Evolutionary conservation across 2,113 vertebrate genomes (phyloP).

Genomic region (Natator depressus): DNA sequence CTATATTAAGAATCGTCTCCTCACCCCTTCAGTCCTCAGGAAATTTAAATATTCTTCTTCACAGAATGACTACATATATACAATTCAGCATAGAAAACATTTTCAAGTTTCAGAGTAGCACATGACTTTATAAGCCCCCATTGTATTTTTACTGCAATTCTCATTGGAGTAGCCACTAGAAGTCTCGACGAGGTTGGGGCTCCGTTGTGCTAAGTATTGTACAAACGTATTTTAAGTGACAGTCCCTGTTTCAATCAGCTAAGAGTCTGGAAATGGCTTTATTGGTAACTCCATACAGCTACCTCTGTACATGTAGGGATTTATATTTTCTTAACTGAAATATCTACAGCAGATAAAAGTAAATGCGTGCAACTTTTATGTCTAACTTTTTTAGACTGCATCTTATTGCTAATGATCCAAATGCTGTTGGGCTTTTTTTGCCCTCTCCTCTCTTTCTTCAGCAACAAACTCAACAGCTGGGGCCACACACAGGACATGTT

Average conservation of each 20-base stretch:
- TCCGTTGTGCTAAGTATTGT: too few relatives aligned
- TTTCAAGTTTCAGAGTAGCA: neutral
- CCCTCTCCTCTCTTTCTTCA: neutral
- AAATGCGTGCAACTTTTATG: neutral
- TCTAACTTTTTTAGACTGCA: neutral
- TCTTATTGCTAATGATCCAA: neutral
- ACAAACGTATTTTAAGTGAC: neutral
- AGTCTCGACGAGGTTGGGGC: neutral
- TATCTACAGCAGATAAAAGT: neutral
- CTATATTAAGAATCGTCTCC: neutral
- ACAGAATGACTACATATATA: neutral
- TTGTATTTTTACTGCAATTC: neutral
- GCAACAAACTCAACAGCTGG: slow-evolving; percentile 59
- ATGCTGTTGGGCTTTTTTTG: slow-evolving; percentile 15
- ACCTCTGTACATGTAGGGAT: neutral
- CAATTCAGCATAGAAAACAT: neutral
- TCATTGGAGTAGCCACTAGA: neutral
- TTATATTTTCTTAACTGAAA: neutral
- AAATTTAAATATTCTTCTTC: neutral
- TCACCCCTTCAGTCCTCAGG: neutral
- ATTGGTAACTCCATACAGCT: neutral
- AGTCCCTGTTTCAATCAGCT: neutral
- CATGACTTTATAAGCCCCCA: neutral
- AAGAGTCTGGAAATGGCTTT: neutral
- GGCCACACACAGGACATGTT: slow-evolving; percentile 24